phyloP scores from a whole-genome alignment of 2,797 vertebrate species.

The Miichthys miiuy region DNA sequence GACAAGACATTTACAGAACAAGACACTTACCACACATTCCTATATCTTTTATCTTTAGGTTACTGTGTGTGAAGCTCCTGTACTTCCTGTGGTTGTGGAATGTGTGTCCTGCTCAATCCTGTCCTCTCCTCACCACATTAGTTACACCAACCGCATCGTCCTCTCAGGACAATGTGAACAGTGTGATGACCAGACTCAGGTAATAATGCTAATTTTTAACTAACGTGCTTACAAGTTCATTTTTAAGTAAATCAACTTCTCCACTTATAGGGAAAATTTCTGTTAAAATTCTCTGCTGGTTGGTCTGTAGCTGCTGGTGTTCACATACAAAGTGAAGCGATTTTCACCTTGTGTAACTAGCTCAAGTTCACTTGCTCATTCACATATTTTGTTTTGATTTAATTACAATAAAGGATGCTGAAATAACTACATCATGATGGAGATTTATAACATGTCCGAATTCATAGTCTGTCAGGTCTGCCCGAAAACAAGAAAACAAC shows the following conservation, averaged over 20 bases:
- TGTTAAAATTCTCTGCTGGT: no score
- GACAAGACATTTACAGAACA: no score
- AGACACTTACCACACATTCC: background rate
- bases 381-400: no score
- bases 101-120: constrained; percentile 81
- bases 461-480: no score
- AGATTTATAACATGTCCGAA: no score
- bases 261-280: background rate
- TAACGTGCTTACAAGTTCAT: background rate
- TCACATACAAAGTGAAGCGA: no score
- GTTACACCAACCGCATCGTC: constrained; percentile 56
- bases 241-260: background rate
- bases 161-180: constrained; percentile 80
- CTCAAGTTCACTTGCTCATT: no score
- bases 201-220: constrained; percentile 31
- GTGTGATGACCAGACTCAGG: constrained; percentile 77
- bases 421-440: no score
- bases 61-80: constrained; percentile 59
- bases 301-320: no score
- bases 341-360: no score
- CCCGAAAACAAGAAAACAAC: no score
- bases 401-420: no score
- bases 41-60: constrained; percentile 72
- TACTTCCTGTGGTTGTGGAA: constrained; percentile 78
- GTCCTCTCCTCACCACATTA: constrained; percentile 58